Evolutionary conservation across 2,113 vertebrate species (phyloP).

Genomic region (Gorsachius goisagi): DNA sequence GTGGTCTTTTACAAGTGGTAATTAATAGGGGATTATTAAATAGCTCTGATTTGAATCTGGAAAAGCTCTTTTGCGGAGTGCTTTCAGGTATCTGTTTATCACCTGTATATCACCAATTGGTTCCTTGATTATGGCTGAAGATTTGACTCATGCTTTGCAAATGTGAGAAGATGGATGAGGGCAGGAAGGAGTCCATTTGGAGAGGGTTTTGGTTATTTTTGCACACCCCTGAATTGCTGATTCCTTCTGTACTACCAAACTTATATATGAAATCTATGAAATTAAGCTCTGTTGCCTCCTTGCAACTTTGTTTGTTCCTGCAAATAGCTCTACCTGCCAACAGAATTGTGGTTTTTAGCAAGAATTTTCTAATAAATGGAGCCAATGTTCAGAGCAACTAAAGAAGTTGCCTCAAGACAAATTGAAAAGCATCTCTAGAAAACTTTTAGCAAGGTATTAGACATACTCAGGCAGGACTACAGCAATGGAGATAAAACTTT

Average conservation of each 20-base stretch:
- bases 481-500: background rate
- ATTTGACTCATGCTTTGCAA: background rate
- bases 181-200: background rate
- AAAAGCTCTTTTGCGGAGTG: background rate
- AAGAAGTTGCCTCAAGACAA: background rate
- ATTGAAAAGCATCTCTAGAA: background rate
- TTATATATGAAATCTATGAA: background rate
- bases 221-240: background rate
- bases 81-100: background rate
- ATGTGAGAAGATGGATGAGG: background rate
- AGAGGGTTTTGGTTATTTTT: background rate
- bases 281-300: background rate
- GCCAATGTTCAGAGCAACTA: background rate
- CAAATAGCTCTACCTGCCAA: background rate
- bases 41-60: background rate
- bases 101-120: background rate
- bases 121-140: background rate
- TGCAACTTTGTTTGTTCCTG: background rate
- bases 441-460: background rate
- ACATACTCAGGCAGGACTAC: background rate
- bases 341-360: background rate
- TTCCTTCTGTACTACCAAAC: background rate
- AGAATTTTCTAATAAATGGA: background rate
- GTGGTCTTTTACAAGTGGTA: background rate
- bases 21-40: background rate